Evolutionary conservation across 2,888 invertebrate genomes (phyloP), one percentile per base, ranked within the genome.

Genomic region (Ophonus ardosiacus): DNA sequence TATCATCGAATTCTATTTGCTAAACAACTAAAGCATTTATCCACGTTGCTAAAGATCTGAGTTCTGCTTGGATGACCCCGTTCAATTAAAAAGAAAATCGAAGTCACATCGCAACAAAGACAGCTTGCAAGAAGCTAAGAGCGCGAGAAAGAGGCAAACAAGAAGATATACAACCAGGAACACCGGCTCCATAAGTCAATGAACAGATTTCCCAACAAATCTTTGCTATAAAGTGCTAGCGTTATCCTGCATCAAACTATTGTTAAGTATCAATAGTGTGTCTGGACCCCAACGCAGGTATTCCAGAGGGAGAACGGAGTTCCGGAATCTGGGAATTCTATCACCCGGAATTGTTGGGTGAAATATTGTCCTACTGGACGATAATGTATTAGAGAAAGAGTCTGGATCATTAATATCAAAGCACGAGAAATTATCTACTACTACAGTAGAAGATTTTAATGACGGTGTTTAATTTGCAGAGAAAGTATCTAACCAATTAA

Each of bases 191-290:
- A 68, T 68, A 68, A 68, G 68, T 68, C 68, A 68, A 38, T 38
- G 68, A 31, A 31, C 68, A 68, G 68, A 63, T 63, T 63, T 63
- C 10, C 24, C 10, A 59, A 63, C 63, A 63, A 63, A 63, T 63
- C 63, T 63, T 63, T 10, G 63, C 13, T 21, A 63, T 63, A 63
- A 63, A 68, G 68, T 38, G 68, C 68, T 68, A 13, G 68, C 68
- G 68, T 68, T 68, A 68, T 68, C 68, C 68, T 68, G 31, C 15
- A 68, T 31, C 68, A 68, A 68, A 68, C 68, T 68, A 68, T 68
- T 38, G 68, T 68, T 68, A 68, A 68, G 68, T 68, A 68, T 68
- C 68, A 68, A 63, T 68, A 68, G 90, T 90, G 90, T 88, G 61
- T 43, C 63, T 65, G 80, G 85, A 40, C 71, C 81, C 71, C 61